Evolutionary conservation across 2,888 invertebrate species (phyloP).

Genomic region (Acrobasis consociella): DNA sequence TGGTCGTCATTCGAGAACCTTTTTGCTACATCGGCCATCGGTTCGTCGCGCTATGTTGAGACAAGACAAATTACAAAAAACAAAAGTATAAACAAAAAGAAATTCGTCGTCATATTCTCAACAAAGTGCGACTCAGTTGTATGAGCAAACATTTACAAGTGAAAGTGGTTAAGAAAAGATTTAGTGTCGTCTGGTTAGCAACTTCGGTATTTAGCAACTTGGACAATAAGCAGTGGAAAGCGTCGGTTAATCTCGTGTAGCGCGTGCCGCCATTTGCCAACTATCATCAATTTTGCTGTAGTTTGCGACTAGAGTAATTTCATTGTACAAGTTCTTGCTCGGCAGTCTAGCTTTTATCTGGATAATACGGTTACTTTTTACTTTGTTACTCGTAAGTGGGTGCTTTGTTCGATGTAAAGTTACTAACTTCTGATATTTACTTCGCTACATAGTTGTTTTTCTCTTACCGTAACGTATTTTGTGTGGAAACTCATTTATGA

Average conservation of each 20-base stretch:
- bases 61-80: no score
- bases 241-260: background rate
- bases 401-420: slow-evolving; percentile 10
- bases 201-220: slow-evolving; percentile 7
- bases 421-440: slow-evolving; percentile 6
- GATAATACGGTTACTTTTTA: slow-evolving; percentile 13
- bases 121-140: slow-evolving; percentile 11
- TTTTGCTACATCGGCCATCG: no score
- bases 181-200: background rate
- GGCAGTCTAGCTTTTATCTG: slow-evolving; percentile 1
- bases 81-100: no score
- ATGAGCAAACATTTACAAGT: slow-evolving; percentile 5
- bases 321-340: background rate
- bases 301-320: background rate
- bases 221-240: background rate
- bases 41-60: no score
- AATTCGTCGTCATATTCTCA: background rate
- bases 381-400: slow-evolving; percentile 8
- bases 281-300: background rate
- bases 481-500: background rate
- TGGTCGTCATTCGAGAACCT: no score
- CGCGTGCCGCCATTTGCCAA: background rate
- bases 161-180: slow-evolving; percentile 17
- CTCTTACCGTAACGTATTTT: background rate
- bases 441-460: background rate